These are phyloP conservation scores for Amphipyra tragopoginis DNA, from an alignment of 2,888 invertebrate species.

Conservation along the genomic window DNA sequence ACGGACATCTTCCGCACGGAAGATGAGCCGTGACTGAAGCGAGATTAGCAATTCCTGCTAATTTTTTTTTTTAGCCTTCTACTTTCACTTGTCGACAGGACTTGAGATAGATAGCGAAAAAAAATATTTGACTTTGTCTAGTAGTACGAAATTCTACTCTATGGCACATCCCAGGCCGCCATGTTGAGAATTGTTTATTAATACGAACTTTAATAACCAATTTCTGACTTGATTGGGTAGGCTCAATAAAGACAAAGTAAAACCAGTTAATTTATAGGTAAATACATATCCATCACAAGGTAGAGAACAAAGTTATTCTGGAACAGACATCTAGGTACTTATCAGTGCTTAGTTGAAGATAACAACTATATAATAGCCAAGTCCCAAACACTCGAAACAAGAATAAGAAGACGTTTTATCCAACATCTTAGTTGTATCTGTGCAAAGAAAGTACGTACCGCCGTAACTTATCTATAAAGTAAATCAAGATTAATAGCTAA, in stretches of 20 bases:
- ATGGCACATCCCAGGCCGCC: too few relatives aligned
- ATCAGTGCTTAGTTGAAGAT: constrained; percentile 8
- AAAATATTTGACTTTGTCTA: too few relatives aligned
- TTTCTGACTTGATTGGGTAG: too few relatives aligned
- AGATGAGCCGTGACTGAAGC: too few relatives aligned
- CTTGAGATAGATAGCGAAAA: too few relatives aligned
- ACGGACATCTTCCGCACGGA: too few relatives aligned
- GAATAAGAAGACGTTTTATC: constrained; percentile 37
- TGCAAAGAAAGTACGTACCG: constrained; percentile 18
- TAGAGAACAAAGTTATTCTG: constrained; percentile 15
- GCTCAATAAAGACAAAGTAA: constrained; percentile 18
- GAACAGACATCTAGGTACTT: constrained; percentile 5
- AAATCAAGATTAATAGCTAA: constrained; percentile 73
- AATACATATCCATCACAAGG: neutral
- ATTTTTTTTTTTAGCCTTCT: too few relatives aligned
- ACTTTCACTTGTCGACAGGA: too few relatives aligned
- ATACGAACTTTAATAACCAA: too few relatives aligned
- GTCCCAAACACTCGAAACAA: constrained; percentile 15
- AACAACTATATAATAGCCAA: constrained; percentile 7
- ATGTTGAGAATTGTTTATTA: too few relatives aligned
- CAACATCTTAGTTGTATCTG: constrained; percentile 33
- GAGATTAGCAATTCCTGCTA: too few relatives aligned
- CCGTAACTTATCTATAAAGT: constrained; percentile 59
- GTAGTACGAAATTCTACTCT: too few relatives aligned
- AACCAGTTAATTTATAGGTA: constrained; percentile 16